Evolutionary conservation across 2,888 invertebrate species (phyloP).

Genomic region (Choreutis nemorana): DNA sequence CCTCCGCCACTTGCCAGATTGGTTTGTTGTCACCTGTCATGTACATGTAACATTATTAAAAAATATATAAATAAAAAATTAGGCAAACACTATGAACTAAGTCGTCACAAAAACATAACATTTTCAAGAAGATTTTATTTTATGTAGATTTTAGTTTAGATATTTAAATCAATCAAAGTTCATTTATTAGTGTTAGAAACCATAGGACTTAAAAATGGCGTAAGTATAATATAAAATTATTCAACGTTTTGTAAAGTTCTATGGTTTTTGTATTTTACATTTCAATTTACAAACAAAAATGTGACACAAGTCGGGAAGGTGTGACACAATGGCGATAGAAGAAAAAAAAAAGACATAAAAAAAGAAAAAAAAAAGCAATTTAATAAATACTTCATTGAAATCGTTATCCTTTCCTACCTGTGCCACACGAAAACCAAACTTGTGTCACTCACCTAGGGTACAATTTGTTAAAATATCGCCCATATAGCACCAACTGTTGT

Average conservation of each 20-base stretch:
- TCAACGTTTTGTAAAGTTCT: no score
- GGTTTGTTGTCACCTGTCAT: slow-evolving; percentile 87
- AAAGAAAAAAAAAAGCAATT: slow-evolving; percentile 10
- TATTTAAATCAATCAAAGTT: no score
- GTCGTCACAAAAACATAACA: no score
- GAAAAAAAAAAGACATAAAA: slow-evolving; percentile 13
- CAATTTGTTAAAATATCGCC: slow-evolving; percentile 16
- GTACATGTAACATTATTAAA: not conserved
- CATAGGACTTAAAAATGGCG: no score
- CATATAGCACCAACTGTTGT: slow-evolving; percentile 19
- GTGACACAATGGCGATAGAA: slow-evolving; percentile 48
- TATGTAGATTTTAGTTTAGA: no score
- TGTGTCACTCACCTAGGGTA: slow-evolving; percentile 61
- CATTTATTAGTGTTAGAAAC: no score
- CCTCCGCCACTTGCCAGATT: slow-evolving; percentile 98
- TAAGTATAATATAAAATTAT: no score
- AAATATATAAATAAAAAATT: not conserved
- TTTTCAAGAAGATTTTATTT: no score
- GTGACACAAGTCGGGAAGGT: slow-evolving; percentile 68
- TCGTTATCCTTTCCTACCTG: slow-evolving; percentile 56
- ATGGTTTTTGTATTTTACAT: no score
- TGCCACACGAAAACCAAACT: slow-evolving; percentile 62
- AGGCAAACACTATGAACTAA: not conserved
- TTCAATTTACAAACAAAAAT: no score
- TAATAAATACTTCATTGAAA: slow-evolving; percentile 8